Evolutionary conservation across 2,797 vertebrate genomes (phyloP), one percentile per base, ranked within the genome.

Genomic region (Aphelocoma californica): DNA sequence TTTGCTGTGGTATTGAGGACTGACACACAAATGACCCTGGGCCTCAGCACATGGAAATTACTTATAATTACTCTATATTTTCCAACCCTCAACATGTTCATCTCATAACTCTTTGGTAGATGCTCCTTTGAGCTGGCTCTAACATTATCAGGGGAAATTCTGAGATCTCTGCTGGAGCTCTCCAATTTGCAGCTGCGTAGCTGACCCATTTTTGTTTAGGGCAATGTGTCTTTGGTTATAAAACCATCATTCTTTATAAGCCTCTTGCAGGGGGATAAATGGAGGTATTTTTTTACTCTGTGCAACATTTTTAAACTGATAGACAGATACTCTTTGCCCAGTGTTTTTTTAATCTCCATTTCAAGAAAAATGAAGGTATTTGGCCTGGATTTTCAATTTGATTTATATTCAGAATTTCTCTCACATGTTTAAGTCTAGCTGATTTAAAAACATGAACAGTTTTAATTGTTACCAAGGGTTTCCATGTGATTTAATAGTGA

Each of bases 331-430:
- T 93, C 92, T 95, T 97, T 97, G 66, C 83, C 80, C 81, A 78
- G 88, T 56, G 16, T 78, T 93, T 98, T 97, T 97, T 97, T 95
- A 97, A 96, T 97, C 88, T 97, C 58, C 18, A 24, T 89, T 94
- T 95, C 82, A 85, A 88, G 77, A 97, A 95, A 97, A 97, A 94
- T 96, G 81, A 96, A 97, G 80, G 64, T 95, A 75, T 95, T 95
- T 93, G 86, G 67, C 84, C 86, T 80, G 64, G 62, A 93, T 94
- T 97, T 91, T 95, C 82, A 34, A n/a, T 78, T 60, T 94, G 85
- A 97, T 97, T 97, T 97, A 96, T 95, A 82, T 64, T 95, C 84
- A 74, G 74, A 77, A 23, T 92, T 89, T 95, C 88, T 95, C 47
- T 85, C 86, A 92, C 23, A 36, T 42, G 8, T 71, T 93, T 75